phyloP scores from a whole-genome alignment of 2,888 invertebrate genomes.

The Oegoconia quadripuncta region DNA sequence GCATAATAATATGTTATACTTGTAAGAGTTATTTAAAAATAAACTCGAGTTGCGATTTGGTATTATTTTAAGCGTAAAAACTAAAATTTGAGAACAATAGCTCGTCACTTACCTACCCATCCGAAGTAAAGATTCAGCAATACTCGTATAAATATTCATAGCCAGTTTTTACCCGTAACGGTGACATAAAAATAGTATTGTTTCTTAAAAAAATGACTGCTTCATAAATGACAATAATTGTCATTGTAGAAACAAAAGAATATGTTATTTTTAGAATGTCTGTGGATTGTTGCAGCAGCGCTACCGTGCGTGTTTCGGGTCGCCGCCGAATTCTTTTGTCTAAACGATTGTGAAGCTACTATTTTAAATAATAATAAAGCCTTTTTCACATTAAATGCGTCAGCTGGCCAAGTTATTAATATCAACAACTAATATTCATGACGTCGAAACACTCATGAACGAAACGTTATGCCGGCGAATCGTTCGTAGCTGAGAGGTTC shows the following conservation, averaged over 20 bases:
- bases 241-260: slow-evolving; percentile 53
- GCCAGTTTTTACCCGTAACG: slow-evolving; percentile 64
- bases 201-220: slow-evolving; percentile 61
- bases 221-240: slow-evolving; percentile 56
- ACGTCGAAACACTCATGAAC: too few relatives aligned
- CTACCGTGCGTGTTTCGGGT: slow-evolving; percentile 17
- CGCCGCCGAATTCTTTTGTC: slow-evolving; percentile 22
- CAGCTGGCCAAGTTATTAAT: too few relatives aligned
- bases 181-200: slow-evolving; percentile 68
- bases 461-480: too few relatives aligned
- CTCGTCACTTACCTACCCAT: neutral
- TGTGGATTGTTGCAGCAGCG: slow-evolving; percentile 9
- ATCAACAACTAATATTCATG: too few relatives aligned
- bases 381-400: slow-evolving; percentile 29
- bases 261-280: slow-evolving; percentile 45
- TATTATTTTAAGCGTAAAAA: too few relatives aligned
- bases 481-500: too few relatives aligned
- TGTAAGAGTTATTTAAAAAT: too few relatives aligned
- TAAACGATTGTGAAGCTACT: slow-evolving; percentile 10
- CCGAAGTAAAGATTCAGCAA: slow-evolving; percentile 2
- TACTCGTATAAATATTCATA: slow-evolving; percentile 53
- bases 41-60: too few relatives aligned
- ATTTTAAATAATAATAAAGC: slow-evolving; percentile 28
- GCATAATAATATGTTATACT: too few relatives aligned
- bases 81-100: too few relatives aligned